These are phyloP conservation scores for Drosophila greeni DNA, from an alignment of 2,888 invertebrate species.

Conservation along the genomic window DNA sequence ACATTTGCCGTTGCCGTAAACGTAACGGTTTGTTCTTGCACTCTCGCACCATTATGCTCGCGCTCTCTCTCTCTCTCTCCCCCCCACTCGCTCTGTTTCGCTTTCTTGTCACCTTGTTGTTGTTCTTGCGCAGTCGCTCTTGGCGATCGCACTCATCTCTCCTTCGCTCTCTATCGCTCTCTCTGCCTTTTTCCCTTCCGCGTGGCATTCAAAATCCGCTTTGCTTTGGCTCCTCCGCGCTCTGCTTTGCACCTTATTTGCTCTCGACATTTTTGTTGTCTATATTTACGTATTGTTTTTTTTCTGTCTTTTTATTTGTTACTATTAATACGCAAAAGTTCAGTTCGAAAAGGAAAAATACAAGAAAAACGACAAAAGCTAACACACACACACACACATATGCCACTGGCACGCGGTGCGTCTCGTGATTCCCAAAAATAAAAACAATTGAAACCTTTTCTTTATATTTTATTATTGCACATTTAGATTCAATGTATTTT, in stretches of 20 bases:
- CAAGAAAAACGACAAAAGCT: conserved; percentile 12
- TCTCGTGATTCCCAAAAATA: conserved; percentile 61
- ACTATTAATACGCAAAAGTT: conserved; percentile 59
- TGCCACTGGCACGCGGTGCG: conserved; percentile 49
- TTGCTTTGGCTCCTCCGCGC: conserved; percentile 34
- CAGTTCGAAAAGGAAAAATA: conserved; percentile 28
- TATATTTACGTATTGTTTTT: conserved; percentile 61
- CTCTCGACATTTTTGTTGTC: conserved; percentile 52
- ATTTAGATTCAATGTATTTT: not conserved
- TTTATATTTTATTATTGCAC: not conserved
- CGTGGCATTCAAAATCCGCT: conserved; percentile 62
- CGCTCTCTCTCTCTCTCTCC: conserved; percentile 18
- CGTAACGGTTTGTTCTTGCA: conserved; percentile 45
- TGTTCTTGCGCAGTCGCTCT: conserved; percentile 46
- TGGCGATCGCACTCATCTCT: conserved; percentile 15
- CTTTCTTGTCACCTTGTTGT: conserved; percentile 20
- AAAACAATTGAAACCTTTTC: conserved; percentile 26
- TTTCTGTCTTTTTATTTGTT: conserved; percentile 42
- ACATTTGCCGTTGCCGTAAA: conserved; percentile 59
- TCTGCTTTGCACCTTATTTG: conserved; percentile 44
- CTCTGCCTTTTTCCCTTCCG: conserved; percentile 49
- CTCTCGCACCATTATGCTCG: conserved; percentile 6
- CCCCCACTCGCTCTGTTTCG: conserved; percentile 21
- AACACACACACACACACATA: conserved; percentile 22
- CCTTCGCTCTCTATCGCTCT: conserved; percentile 10